These are phyloP conservation scores for Leptodactylus fuscus DNA, from an alignment of 2,113 vertebrate species.

Conservation along the genomic window DNA sequence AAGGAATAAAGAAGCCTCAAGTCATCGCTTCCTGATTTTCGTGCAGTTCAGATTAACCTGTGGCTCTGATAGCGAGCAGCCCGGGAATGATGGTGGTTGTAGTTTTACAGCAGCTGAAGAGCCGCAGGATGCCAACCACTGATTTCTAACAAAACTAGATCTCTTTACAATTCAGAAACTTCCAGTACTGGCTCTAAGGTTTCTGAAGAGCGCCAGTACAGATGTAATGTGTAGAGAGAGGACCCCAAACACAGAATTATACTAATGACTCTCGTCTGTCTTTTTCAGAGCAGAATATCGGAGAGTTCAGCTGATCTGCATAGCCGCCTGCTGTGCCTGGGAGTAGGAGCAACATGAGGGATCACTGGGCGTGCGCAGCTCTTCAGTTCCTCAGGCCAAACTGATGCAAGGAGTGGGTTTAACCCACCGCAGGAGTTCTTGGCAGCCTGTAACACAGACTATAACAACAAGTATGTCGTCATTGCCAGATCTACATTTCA, in stretches of 20 bases:
- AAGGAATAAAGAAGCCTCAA: neutral
- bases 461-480: neutral
- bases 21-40: neutral
- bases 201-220: neutral
- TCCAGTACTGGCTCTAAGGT: neutral
- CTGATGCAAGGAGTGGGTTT: neutral
- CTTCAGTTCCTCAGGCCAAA: neutral
- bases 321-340: neutral
- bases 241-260: constrained; percentile 13
- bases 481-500: neutral
- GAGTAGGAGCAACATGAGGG: neutral
- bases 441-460: neutral
- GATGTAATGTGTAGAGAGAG: neutral
- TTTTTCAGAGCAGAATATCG: neutral
- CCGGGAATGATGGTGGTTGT: neutral
- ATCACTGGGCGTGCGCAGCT: neutral
- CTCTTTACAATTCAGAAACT: neutral
- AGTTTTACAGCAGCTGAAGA: neutral
- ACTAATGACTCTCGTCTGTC: constrained; percentile 29
- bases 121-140: neutral
- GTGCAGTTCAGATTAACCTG: neutral
- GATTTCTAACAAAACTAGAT: neutral
- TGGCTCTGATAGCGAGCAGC: too few relatives aligned
- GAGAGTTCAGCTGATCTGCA: neutral
- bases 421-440: neutral